Evolutionary conservation across 2,113 vertebrate genomes (phyloP), one percentile per base, ranked within the genome.

Genomic region (Zosterops hypoxanthus): DNA sequence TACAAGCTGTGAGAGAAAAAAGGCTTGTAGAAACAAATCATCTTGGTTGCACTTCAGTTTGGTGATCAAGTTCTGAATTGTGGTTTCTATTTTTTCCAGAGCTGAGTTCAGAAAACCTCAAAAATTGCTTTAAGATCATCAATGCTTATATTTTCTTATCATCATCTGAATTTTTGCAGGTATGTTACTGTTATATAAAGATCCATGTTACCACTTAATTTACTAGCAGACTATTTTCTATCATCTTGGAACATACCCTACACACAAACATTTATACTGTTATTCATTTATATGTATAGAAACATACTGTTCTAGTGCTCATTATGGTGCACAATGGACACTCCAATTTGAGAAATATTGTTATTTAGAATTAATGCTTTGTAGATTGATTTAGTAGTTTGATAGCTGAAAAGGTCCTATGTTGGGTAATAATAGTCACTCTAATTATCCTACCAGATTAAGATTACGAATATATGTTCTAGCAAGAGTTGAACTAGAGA

Each of bases 101-200:
- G 92, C 83, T 99, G 95, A 99, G 99, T 98, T 98, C 99, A 44
- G 99, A 99, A 98, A 99, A 99, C 94, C 97, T 99, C 77, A 98
- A 98, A 84, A 99, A 99, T 63, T 99, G 99, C 97, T 99, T 99
- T 97, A 99, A 99, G 98, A 99, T 99, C 66, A 98, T 99, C 96
- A 99, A 98, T 88, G 99, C 98, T 83, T 99, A 99, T 97, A 95
- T 99, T 68, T 99, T 99, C 98, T 98, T 99, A 89, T 98, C 99
- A 19, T 98, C 99, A 68, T 96, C 98, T 55, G 99, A 99, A 93
- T 99, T 99, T 97, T 97, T 99, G 77, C 99, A 99, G 99, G 99
- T 99, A 98, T 84, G 96, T 96, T 95, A 81, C 19, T 13, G 8
- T 91, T 93, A 21, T 85, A 46, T 69, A 63, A 94, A 65, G 22